Evolutionary conservation across 2,113 vertebrate genomes (phyloP), one percentile per base, ranked within the genome.

Genomic region (Gallinago paraguaiae): DNA sequence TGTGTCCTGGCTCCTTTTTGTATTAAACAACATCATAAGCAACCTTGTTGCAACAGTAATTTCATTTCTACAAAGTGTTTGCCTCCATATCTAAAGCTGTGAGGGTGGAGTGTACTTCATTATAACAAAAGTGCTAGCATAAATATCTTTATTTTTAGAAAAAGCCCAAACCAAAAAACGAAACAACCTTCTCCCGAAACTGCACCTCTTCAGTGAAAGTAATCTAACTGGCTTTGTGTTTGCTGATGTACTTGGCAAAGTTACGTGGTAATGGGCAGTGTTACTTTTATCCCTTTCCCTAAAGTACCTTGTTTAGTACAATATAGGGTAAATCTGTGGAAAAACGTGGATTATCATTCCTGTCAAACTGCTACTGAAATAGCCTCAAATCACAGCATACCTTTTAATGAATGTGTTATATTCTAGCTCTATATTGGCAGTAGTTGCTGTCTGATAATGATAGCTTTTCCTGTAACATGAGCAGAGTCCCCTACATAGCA

Each of bases 11-110:
- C 53, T 96, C 61, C 90, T 94, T 95, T 96, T 96, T 85, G 5
- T 86, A 97, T 98, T 98, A 97, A 98, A 97, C 31, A 87, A 16
- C 82, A 64, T 95, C 63, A 54, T 68, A 94, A 96, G 92, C 86
- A 96, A 72, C 83, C 70, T 90, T 74, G 85, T 89, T 97, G 90
- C 91, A 79, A 75, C 53, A 92, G 91, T 72, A 94, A 95, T 88
- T 97, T 95, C 71, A 95, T 96, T 95, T 95, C 72, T 80, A 31
- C 19, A 35, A 84, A 90, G 43, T 6, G 6, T 82, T 93, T 95
- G 9, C 61, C 56, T 92, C 45, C 18, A 20, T 82, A 85, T 80
- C 17, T 81, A 74, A 96, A 94, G 60, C 75, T 96, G 53, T 27
- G 20, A 94, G 85, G 81, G 54, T 92, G 87, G 94, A 86, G 94